Percentiles rank a stretch among this genome's conserved stretches.
phyloP scores from a whole-genome alignment of 30 jellyfish, hydroid and myxozoan genomes.

The Chironex yamaguchii region DNA sequence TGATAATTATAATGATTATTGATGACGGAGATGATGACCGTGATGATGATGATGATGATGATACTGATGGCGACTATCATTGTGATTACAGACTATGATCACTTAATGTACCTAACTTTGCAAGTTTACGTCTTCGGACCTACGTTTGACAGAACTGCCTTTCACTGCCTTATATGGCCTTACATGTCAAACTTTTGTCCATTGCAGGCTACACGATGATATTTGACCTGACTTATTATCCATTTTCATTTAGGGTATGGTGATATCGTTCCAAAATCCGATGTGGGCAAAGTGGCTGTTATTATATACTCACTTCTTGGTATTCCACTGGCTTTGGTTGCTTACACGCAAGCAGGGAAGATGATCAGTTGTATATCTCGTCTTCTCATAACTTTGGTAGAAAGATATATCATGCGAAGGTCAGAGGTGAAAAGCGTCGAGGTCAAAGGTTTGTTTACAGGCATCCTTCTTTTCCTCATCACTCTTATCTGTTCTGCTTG shows the following conservation, averaged over 20 bases:
- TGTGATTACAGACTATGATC: no score
- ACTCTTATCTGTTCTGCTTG: not conserved
- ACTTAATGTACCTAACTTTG: no score
- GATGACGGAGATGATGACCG: no score
- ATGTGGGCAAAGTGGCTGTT: not conserved
- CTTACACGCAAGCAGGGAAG: not conserved
- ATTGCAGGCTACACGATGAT: no score
- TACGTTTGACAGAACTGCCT: no score
- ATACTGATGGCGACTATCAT: no score
- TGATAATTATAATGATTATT: no score
- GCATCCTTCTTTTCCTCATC: not conserved
- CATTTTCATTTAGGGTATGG: not conserved
- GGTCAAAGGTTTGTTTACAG: not conserved
- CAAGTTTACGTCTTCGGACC: no score
- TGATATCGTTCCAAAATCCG: not conserved
- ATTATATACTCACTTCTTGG: not conserved
- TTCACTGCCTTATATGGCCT: no score
- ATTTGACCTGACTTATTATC: no score
- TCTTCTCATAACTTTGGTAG: not conserved
- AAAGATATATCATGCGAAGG: not conserved
- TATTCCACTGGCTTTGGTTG: not conserved
- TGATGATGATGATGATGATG: no score
- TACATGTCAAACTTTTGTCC: no score
- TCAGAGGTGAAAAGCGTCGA: not conserved
- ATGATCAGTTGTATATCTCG: not conserved